These are phyloP conservation scores for Manis crassicaudata DNA, from an alignment of 2,797 vertebrate species.

Conservation along the genomic window DNA sequence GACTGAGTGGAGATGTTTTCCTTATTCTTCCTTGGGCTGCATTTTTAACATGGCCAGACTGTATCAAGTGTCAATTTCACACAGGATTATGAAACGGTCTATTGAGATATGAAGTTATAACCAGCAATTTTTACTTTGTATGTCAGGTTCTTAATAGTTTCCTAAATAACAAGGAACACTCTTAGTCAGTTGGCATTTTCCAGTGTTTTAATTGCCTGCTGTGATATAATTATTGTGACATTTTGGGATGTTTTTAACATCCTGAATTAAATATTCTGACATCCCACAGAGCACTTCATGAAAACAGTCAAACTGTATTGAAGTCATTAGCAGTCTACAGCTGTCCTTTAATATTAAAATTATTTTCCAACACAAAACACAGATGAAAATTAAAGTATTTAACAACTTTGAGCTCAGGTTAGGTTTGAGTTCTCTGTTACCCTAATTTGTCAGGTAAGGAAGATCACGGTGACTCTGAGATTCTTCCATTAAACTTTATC, in stretches of 20 bases:
- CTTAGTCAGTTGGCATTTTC: conserved; percentile 93
- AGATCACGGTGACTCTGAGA: conserved; percentile 67
- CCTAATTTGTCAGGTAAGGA: conserved; percentile 73
- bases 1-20: conserved; percentile 62
- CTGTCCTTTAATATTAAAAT: conserved; percentile 89
- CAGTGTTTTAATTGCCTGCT: conserved; percentile 94
- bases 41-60: conserved; percentile 60
- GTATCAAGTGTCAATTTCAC: conserved; percentile 75
- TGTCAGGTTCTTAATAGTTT: conserved; percentile 91
- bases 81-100: conserved; percentile 80
- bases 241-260: conserved; percentile 94
- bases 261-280: conserved; percentile 95
- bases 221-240: conserved; percentile 95
- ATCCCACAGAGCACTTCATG: conserved; percentile 92
- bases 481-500: conserved; percentile 66
- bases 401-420: conserved; percentile 79
- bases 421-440: conserved; percentile 76
- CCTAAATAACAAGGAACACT: conserved; percentile 91
- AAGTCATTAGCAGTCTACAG: conserved; percentile 90
- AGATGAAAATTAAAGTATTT: conserved; percentile 86
- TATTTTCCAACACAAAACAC: conserved; percentile 86
- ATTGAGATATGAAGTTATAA: conserved; percentile 82
- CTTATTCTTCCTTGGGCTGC: conserved; percentile 60
- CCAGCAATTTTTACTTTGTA: conserved; percentile 85
- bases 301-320: conserved; percentile 91